Conservation (phyloP, 1,140 invertebrate genomes). For the Aporrectodea caliginosa region DNA sequence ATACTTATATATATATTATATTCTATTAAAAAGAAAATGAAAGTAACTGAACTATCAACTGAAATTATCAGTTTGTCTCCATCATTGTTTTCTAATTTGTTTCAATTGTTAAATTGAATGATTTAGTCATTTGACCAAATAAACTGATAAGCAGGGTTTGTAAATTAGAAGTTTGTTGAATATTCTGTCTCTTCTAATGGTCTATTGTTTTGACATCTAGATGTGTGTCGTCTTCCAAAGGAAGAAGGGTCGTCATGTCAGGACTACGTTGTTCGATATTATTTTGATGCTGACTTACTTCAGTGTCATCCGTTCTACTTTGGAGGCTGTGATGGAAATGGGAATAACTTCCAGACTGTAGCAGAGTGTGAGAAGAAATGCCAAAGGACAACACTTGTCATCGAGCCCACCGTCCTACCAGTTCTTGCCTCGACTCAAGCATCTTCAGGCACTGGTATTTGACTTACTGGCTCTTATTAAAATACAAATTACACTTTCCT, state of each 20-base stretch:
- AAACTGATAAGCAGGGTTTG: too few relatives aligned
- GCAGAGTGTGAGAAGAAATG: conserved; percentile 34
- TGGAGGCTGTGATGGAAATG: conserved; percentile 65
- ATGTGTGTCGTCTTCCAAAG: conserved; percentile 70
- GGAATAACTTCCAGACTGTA: conserved; percentile 61
- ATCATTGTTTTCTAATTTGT: too few relatives aligned
- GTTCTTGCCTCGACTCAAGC: not conserved
- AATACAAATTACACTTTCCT: too few relatives aligned
- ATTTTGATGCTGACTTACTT: conserved; percentile 57
- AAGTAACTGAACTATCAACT: too few relatives aligned
- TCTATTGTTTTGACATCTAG: too few relatives aligned
- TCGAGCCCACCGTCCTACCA: not conserved
- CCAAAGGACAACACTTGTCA: not conserved
- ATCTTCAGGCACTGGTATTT: not conserved
- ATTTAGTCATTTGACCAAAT: too few relatives aligned
- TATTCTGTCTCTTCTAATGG: too few relatives aligned
- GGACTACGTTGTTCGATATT: conserved; percentile 48
- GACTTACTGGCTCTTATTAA: not conserved
- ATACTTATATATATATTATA: too few relatives aligned
- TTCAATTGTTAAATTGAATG: too few relatives aligned
- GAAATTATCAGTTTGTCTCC: too few relatives aligned
- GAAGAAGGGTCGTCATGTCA: conserved; percentile 64
- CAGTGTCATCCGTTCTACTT: conserved; percentile 63
- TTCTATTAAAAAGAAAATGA: too few relatives aligned
- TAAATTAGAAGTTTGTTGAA: too few relatives aligned